Percentiles rank a stretch among this genome's conserved stretches.
Conservation (phyloP, 2,797 vertebrate genomes). For the Arnoldichthys spilopterus region DNA sequence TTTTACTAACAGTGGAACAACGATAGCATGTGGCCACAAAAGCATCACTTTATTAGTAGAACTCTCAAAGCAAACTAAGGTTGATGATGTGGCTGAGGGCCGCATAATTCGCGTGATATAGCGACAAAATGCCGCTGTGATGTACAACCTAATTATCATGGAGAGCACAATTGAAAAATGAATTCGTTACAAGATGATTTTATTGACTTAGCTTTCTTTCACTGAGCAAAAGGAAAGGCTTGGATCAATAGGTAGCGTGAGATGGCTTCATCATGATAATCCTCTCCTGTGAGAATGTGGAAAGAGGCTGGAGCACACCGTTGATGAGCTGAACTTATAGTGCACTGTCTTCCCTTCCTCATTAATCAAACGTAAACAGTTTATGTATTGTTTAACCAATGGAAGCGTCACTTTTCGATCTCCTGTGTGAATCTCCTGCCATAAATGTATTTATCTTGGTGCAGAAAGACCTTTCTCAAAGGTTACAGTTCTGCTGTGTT, state of each 20-base stretch:
- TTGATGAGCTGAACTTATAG: conserved; percentile 28
- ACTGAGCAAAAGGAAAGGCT: conserved; percentile 68
- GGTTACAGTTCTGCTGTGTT: conserved; percentile 35
- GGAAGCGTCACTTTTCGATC: conserved; percentile 37
- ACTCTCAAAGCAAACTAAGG: conserved; percentile 45
- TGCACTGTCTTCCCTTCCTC: conserved; percentile 35
- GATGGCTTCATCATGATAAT: conserved; percentile 72
- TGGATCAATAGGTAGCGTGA: conserved; percentile 72
- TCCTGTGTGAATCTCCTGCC: conserved; percentile 28
- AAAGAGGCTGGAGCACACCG: conserved; percentile 35
- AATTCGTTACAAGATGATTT: conserved; percentile 72
- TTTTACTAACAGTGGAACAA: conserved; percentile 63
- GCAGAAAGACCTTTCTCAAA: conserved; percentile 47
- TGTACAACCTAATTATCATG: conserved; percentile 71
- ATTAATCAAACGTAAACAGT: conserved; percentile 40
- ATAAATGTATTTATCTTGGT: conserved; percentile 37
- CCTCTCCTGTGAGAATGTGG: conserved; percentile 63
- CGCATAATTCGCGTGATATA: conserved; percentile 46
- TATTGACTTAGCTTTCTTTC: conserved; percentile 74
- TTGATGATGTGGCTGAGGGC: conserved; percentile 32
- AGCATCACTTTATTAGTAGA: conserved; percentile 58
- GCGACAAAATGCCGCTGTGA: conserved; percentile 53
- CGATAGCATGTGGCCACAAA: conserved; percentile 61
- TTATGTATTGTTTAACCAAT: conserved; percentile 24
- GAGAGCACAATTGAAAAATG: conserved; percentile 66